phyloP scores from a whole-genome alignment of 2,888 invertebrate species.

The Morinoia aosen region DNA sequence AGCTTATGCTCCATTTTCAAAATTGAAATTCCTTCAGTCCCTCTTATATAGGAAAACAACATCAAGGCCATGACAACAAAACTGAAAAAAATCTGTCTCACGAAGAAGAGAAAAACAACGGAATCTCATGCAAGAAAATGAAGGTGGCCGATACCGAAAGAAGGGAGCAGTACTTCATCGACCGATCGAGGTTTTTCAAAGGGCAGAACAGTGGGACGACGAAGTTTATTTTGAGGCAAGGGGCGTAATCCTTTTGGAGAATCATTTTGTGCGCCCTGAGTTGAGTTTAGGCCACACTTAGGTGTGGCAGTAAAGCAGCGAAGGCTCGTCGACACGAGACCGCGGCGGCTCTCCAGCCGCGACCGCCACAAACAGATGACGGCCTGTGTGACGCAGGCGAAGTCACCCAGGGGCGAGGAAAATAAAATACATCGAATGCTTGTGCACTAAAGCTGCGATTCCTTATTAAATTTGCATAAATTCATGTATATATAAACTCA shows the following conservation, averaged over 20 bases:
- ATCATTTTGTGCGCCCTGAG: conserved; percentile 38
- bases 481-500: no score
- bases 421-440: neutral
- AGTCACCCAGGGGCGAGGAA: neutral
- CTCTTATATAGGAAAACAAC: neutral
- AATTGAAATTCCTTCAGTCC: neutral
- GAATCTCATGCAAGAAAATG: neutral
- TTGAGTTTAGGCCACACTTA: conserved; percentile 47
- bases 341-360: neutral
- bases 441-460: neutral
- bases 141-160: neutral
- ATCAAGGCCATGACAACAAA: neutral
- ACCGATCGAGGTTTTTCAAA: conserved; percentile 31
- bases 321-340: conserved; percentile 28
- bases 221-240: conserved; percentile 36
- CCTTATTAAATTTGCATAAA: no score
- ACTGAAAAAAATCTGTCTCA: neutral
- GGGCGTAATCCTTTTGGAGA: conserved; percentile 46
- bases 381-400: neutral
- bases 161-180: neutral
- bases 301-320: conserved; percentile 27
- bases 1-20: neutral
- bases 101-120: neutral
- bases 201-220: conserved; percentile 22
- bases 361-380: neutral